Evolutionary conservation across 2,888 invertebrate species (phyloP).

Genomic region (Ramazzottius varieornatus): DNA sequence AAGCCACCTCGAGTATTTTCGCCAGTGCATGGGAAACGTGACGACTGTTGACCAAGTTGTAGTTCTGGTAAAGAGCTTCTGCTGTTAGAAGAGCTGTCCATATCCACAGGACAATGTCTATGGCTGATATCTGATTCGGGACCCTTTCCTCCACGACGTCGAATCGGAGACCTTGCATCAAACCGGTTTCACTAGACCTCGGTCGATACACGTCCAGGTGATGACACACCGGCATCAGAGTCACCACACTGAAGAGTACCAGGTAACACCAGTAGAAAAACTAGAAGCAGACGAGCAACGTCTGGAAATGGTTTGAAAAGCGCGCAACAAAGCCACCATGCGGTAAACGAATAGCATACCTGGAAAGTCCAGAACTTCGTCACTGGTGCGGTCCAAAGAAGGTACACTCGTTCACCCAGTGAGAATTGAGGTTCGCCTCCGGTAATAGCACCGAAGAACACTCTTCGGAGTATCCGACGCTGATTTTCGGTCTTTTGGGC

Average conservation of each 20-base stretch:
- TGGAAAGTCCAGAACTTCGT: slow-evolving; percentile 24
- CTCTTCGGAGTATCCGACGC: neutral
- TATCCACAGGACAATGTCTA: slow-evolving; percentile 17
- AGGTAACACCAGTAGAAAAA: slow-evolving; percentile 14
- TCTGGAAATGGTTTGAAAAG: neutral
- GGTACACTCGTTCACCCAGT: slow-evolving; percentile 14
- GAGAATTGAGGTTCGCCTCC: slow-evolving; percentile 11
- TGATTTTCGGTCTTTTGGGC: neutral
- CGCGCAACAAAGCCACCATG: neutral
- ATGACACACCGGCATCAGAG: slow-evolving; percentile 21
- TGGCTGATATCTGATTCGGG: slow-evolving; percentile 5
- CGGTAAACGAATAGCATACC: slow-evolving; percentile 13
- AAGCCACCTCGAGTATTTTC: slow-evolving; percentile 12
- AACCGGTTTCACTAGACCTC: slow-evolving; percentile 14
- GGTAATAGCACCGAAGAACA: neutral
- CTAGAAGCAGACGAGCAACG: slow-evolving; percentile 8
- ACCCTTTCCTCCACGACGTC: neutral
- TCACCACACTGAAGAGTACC: slow-evolving; percentile 14
- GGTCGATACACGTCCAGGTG: too few relatives aligned
- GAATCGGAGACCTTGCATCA: neutral
- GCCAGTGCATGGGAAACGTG: neutral
- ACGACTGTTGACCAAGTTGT: neutral
- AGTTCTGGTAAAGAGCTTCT: slow-evolving; percentile 11
- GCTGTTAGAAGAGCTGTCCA: slow-evolving; percentile 12
- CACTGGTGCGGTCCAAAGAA: slow-evolving; percentile 23